Base-by-base conservation (phyloP, 2,113 vertebrate species). In the Illadopsis cleaveri region DNA sequence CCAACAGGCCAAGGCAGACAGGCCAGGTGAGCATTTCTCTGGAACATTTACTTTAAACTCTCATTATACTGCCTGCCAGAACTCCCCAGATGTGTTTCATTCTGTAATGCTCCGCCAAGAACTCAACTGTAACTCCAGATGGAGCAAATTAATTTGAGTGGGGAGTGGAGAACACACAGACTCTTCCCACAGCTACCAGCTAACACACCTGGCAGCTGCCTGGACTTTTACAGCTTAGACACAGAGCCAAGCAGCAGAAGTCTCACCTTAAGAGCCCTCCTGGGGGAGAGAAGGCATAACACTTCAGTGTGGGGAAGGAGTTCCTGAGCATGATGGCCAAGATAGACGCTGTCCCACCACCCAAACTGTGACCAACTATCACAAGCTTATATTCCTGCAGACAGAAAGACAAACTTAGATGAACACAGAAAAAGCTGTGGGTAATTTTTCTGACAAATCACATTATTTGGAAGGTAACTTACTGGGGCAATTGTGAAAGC, bases 281-380 rank as follows among this genome's bases (percentile, higher is more conserved):
- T 96, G 99, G 99, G 69, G 99, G 99, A 88, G 99, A 99, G 96
- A 99, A 99, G 8, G 99, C 98, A 0, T 99, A 99, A 66, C 99
- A 99, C 72, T 96, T 97, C 51, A 99, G 96, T 0, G 95, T 98
- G 27, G 99, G 99, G 96, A 98, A 99, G 37, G 98, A 82, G 25
- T 88, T 97, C 76, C 96, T 98, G 79, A 99, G 97, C 79, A 99
- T 98, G 73, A 99, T 94, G 0, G 99, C 98, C 73, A 99, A 78
- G 56, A 99, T 68, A 0, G 99, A 97, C 0, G 99, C 99, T 2
- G 99, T 98, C 23, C 99, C 99, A 1, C 98, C 99, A 0, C 99
- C 99, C 94, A 99, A 97, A 92, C 99, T 99, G 98, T 99, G 99
- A n/a, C 99, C 99, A 15, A 99, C 98, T 54, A 99, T 91, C 30